These are phyloP conservation scores for Callocephalon fimbriatum DNA, from an alignment of 2,113 vertebrate genomes.

Conservation along the genomic window DNA sequence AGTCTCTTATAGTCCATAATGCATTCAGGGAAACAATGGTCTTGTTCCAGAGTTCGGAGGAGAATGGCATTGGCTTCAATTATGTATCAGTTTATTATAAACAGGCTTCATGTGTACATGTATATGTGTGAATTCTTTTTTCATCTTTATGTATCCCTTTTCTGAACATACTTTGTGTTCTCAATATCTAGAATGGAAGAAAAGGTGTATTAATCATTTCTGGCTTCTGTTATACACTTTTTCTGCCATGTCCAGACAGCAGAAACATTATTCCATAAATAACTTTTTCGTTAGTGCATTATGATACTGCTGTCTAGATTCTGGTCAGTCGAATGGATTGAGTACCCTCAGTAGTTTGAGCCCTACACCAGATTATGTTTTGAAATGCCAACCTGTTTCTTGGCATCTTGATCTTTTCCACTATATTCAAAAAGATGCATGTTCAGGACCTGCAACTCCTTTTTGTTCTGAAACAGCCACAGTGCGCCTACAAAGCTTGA, in stretches of 20 bases:
- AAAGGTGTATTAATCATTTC: not conserved
- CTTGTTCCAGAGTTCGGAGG: not conserved
- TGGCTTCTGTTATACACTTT: not conserved
- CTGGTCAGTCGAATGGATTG: not conserved
- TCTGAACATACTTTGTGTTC: not conserved
- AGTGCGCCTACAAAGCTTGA: rapidly evolving
- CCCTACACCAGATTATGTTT: not conserved
- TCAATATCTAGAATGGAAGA: not conserved
- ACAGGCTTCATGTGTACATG: not conserved
- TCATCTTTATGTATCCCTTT: not conserved
- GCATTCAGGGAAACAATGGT: not conserved
- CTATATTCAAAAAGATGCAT: not conserved
- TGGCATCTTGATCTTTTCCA: not conserved
- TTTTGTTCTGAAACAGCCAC: not conserved
- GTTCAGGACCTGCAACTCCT: not conserved
- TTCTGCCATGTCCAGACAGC: not conserved
- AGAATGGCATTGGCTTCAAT: not conserved
- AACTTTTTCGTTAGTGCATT: not conserved
- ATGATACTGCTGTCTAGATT: not conserved
- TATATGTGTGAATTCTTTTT: not conserved
- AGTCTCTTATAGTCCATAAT: not conserved
- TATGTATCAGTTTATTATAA: not conserved
- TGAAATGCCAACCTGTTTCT: not conserved
- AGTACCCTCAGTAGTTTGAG: not conserved
- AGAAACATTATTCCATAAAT: not conserved